Percentiles rank a stretch among this genome's conserved stretches.
Evolutionary conservation across 2,113 vertebrate genomes (phyloP).

Genomic region (Calidris pugnax): DNA sequence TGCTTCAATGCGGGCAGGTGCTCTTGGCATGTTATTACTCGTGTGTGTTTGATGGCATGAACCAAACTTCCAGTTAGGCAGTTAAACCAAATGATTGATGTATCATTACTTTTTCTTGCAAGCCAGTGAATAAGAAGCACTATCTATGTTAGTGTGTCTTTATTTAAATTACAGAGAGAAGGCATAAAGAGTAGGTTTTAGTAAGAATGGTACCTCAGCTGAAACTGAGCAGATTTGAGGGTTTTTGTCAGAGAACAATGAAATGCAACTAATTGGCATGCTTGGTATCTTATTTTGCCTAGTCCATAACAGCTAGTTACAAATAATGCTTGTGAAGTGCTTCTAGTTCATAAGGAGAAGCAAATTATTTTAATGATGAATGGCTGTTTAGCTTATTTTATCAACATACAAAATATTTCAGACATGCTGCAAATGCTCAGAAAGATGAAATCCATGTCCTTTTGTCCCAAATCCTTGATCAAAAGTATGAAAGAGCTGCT

Average conservation of each 20-base stretch:
- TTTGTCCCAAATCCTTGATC: neutral
- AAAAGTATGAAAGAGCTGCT: neutral
- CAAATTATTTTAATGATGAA: neutral
- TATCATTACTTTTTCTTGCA: neutral
- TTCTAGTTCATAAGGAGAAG: neutral
- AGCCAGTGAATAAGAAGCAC: neutral
- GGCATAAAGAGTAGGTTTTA: neutral
- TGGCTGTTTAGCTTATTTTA: neutral
- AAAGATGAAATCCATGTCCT: neutral
- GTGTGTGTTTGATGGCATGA: neutral
- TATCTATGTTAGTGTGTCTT: neutral
- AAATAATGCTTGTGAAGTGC: neutral
- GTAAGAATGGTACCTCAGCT: neutral
- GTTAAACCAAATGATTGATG: neutral
- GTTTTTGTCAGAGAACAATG: neutral
- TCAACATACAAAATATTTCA: neutral
- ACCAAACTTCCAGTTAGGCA: neutral
- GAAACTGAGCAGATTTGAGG: neutral
- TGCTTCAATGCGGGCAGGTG: neutral
- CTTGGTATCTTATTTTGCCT: neutral
- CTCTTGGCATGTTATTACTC: neutral
- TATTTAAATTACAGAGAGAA: neutral
- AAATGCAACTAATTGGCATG: neutral
- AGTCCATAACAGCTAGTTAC: neutral
- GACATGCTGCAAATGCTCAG: neutral